phyloP scores from a whole-genome alignment of 2,888 invertebrate species.

The Colletes collaris region DNA sequence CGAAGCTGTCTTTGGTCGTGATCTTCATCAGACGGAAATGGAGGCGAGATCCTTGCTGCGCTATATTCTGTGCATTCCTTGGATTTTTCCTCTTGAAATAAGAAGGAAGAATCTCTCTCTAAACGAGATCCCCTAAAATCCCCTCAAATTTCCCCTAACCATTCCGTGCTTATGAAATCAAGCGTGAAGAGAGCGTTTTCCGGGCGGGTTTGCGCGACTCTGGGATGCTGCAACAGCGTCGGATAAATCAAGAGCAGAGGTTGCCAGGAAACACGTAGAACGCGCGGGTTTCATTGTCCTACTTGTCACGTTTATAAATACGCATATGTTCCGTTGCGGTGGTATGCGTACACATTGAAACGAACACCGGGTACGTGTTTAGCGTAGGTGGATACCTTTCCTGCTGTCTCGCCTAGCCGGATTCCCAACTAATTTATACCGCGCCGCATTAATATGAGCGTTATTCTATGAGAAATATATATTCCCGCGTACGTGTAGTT shows the following conservation, averaged over 20 bases:
- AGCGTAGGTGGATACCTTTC: conserved; percentile 47
- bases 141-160: conserved; percentile 11
- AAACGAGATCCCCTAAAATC: background rate
- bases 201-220: conserved; percentile 27
- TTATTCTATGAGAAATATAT: conserved; percentile 51
- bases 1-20: background rate
- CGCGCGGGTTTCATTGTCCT: conserved; percentile 64
- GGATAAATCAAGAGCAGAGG: conserved; percentile 65
- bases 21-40: background rate
- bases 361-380: conserved; percentile 21
- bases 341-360: conserved; percentile 8
- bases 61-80: background rate
- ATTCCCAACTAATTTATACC: conserved; percentile 66
- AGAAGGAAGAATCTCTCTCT: background rate
- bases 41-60: background rate
- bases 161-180: conserved; percentile 41
- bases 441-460: conserved; percentile 57
- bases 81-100: background rate
- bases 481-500: background rate
- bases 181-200: conserved; percentile 43
- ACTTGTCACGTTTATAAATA: conserved; percentile 68
- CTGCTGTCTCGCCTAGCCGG: conserved; percentile 50
- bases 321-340: conserved; percentile 52
- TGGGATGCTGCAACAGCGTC: conserved; percentile 53
- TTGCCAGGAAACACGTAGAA: conserved; percentile 60